phyloP scores from a whole-genome alignment of 2,113 vertebrate species.

The Paramormyrops kingsleyae region DNA sequence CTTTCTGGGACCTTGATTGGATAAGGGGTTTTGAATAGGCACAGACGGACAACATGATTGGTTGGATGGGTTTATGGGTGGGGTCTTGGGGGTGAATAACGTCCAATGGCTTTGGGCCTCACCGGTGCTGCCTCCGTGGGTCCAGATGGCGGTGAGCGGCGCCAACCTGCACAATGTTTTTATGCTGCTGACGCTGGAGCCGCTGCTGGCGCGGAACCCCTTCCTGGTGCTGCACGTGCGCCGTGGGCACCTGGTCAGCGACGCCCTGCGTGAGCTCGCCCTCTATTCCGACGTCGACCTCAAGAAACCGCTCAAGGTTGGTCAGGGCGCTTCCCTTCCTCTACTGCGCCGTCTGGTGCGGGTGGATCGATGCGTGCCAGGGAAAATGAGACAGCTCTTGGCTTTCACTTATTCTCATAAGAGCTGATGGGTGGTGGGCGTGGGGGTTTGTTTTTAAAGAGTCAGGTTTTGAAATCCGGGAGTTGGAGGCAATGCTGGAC shows the following conservation, averaged over 20 bases:
- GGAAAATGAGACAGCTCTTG: neutral
- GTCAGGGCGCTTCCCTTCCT: slow-evolving; percentile 32
- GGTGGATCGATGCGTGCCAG: neutral
- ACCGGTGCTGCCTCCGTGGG: neutral
- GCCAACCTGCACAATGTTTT: slow-evolving; percentile 95
- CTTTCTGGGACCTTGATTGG: neutral
- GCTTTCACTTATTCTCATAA: neutral
- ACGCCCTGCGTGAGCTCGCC: slow-evolving; percentile 86
- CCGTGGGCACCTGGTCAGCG: slow-evolving; percentile 83
- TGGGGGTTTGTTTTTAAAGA: neutral
- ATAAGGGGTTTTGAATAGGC: neutral
- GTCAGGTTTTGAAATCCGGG: no score
- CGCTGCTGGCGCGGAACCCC: slow-evolving; percentile 86
- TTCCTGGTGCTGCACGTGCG: slow-evolving; percentile 91
- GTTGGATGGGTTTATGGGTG: neutral
- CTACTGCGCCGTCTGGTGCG: neutral
- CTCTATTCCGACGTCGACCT: slow-evolving; percentile 93
- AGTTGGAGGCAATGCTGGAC: neutral
- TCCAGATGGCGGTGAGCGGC: slow-evolving; percentile 88
- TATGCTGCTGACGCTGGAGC: slow-evolving; percentile 93
- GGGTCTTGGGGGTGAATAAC: neutral
- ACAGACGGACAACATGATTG: neutral
- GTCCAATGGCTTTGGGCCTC: neutral
- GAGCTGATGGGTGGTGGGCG: neutral
- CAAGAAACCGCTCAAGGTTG: slow-evolving; percentile 94